A percentile compares a stretch with the other conserved stretches of the same genome.
Conservation (phyloP, 2,113 vertebrate species). For the Cygnus atratus region DNA sequence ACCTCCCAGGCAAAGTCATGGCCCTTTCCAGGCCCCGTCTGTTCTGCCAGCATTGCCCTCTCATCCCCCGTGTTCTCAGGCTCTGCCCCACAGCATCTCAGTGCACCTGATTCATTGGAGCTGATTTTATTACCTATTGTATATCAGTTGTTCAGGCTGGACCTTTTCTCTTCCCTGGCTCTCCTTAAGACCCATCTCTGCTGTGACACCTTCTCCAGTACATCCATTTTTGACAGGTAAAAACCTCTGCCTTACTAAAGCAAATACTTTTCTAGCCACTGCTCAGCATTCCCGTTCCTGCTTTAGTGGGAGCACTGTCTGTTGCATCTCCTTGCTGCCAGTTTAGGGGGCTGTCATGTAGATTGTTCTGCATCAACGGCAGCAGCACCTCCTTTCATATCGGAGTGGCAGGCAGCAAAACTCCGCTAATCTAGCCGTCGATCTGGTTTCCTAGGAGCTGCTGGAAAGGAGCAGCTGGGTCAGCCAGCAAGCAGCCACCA, state of each 20-base stretch:
- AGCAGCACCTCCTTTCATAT: constrained; percentile 1
- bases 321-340: neutral
- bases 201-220: neutral
- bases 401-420: constrained; percentile 36
- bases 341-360: constrained; percentile 34
- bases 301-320: neutral
- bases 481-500: constrained; percentile 13
- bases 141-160: neutral
- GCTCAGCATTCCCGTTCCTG: neutral
- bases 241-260: neutral
- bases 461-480: neutral
- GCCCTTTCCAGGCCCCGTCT: neutral
- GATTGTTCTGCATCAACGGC: constrained; percentile 40
- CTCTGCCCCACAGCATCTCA: neutral
- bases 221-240: neutral
- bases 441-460: neutral
- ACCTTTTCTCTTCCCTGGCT: neutral
- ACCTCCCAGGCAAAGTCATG: neutral
- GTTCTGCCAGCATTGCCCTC: neutral
- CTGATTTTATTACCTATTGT: neutral
- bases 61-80: neutral
- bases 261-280: neutral
- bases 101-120: neutral
- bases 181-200: neutral
- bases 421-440: neutral